A percentile compares a stretch with the other conserved stretches of the same genome.
Conservation (phyloP, 2,797 vertebrate species). For the Molossus molossus region DNA sequence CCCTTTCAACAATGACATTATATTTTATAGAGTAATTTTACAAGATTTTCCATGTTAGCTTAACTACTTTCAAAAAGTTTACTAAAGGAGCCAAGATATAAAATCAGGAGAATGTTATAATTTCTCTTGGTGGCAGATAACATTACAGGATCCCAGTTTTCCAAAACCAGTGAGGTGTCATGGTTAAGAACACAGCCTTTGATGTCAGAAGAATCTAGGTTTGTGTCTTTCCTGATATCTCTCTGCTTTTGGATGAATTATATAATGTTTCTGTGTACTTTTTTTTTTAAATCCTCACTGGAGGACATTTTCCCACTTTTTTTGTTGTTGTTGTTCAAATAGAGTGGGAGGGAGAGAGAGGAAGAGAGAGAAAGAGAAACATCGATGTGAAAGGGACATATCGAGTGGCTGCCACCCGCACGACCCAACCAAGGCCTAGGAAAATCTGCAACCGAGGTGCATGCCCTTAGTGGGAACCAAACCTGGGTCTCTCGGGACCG, state of each 20-base stretch:
- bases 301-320: no score
- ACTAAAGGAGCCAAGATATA: slow-evolving; percentile 60
- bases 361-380: no score
- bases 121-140: slow-evolving; percentile 60
- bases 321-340: no score
- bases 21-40: slow-evolving; percentile 72
- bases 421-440: no score
- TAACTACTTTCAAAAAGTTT: slow-evolving; percentile 63
- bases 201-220: slow-evolving; percentile 46
- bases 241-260: background rate
- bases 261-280: background rate
- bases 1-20: slow-evolving; percentile 59
- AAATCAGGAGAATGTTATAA: slow-evolving; percentile 27
- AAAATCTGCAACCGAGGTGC: no score
- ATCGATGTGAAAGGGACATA: no score
- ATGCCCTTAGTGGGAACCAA: no score
- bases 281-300: background rate
- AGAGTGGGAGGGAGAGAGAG: no score
- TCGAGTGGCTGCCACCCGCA: no score
- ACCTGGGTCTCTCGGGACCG: no score
- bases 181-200: slow-evolving; percentile 31
- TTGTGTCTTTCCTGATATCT: slow-evolving; percentile 26
- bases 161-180: background rate
- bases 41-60: slow-evolving; percentile 70
- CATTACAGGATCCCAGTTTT: slow-evolving; percentile 56